Evolutionary conservation across 2,113 vertebrate genomes (phyloP).

Genomic region (Festucalex cinctus): DNA sequence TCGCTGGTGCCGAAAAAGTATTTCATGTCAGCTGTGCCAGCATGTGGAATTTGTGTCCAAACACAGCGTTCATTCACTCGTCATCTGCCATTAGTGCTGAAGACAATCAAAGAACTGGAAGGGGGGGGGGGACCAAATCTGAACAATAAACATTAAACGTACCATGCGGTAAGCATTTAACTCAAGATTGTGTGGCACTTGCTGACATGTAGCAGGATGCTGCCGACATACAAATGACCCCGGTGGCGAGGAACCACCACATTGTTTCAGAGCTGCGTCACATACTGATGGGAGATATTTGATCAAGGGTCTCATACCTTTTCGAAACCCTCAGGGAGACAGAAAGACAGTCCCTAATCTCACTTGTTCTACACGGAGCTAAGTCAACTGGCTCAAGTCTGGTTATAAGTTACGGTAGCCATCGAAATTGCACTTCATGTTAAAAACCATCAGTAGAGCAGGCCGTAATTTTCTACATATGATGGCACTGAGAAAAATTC

Average conservation of each 20-base stretch:
- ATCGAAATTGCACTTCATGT: not conserved
- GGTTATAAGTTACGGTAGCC: too few relatives aligned
- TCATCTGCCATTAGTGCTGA: not conserved
- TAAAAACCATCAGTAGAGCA: not conserved
- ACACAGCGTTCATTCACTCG: not conserved
- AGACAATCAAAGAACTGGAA: not conserved
- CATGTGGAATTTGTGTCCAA: not conserved
- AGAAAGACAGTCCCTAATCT: conserved; percentile 8
- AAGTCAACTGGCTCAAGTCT: too few relatives aligned
- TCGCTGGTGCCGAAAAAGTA: conserved; percentile 3
- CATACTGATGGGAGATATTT: too few relatives aligned
- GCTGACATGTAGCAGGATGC: conserved; percentile 23
- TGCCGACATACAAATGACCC: conserved; percentile 52
- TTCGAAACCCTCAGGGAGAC: conserved; percentile 27
- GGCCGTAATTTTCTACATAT: not conserved
- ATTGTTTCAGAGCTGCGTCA: conserved; percentile 26
- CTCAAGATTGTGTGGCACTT: conserved; percentile 20
- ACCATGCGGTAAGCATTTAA: not conserved
- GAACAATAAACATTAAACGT: not conserved
- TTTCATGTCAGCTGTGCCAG: not conserved
- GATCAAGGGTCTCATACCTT: too few relatives aligned
- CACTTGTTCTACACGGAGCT: conserved; percentile 3
- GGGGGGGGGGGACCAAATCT: not conserved
- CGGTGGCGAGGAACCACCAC: conserved; percentile 20
- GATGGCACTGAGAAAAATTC: not conserved